These are phyloP conservation scores for Heliconius hermathena DNA, from an alignment of 1,140 invertebrate genomes.

Conservation along the genomic window DNA sequence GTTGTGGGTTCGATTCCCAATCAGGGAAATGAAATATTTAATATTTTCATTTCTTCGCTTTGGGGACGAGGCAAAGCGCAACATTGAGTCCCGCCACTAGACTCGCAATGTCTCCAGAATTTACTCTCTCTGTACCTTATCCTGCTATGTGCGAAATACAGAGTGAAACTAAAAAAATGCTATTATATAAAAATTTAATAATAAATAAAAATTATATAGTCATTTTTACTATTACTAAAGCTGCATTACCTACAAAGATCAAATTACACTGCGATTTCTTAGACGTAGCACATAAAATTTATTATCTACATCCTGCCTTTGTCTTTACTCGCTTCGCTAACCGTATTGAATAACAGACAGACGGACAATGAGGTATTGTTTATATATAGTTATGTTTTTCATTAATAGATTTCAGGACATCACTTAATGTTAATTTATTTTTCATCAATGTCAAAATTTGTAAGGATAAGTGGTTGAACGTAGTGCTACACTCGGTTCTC, in stretches of 20 bases:
- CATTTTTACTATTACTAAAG: neutral
- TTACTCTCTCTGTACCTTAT: too few relatives aligned
- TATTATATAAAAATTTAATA: neutral
- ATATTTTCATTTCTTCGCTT: too few relatives aligned
- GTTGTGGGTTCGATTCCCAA: too few relatives aligned
- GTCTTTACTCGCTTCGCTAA: conserved; percentile 41
- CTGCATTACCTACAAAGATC: neutral
- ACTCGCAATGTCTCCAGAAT: too few relatives aligned
- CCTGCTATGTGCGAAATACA: too few relatives aligned
- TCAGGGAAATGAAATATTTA: too few relatives aligned
- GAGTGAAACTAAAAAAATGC: too few relatives aligned
- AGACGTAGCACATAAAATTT: conserved; percentile 37
- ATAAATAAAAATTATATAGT: neutral
- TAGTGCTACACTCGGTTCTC: too few relatives aligned
- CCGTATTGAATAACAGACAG: conserved; percentile 21
- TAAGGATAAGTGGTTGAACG: too few relatives aligned
- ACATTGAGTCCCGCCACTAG: too few relatives aligned
- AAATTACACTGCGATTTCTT: neutral
- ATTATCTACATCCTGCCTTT: conserved; percentile 51
- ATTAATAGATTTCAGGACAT: neutral
- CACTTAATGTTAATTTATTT: neutral
- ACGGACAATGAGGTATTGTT: conserved; percentile 30
- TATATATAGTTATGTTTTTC: conserved; percentile 17
- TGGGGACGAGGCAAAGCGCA: too few relatives aligned
- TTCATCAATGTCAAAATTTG: neutral